Evolutionary conservation across 1,140 invertebrate genomes (phyloP).

Genomic region (Aphelenchoides avenae): DNA sequence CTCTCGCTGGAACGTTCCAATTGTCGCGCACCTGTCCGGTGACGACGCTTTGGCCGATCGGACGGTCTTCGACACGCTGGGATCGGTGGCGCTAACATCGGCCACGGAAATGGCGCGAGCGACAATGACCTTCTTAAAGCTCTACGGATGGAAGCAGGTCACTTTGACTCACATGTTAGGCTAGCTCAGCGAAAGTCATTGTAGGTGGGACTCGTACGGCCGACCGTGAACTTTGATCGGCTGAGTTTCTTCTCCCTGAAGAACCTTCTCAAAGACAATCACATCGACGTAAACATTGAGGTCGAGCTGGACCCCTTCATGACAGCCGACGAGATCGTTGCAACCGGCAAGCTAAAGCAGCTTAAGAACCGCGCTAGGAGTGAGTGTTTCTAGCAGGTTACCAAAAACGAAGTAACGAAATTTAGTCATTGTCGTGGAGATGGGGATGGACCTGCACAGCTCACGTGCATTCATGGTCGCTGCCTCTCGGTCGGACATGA

Average conservation of each 20-base stretch:
- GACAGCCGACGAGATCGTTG: slow-evolving; percentile 56
- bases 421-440: slow-evolving; percentile 44
- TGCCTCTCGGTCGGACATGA: slow-evolving; percentile 46
- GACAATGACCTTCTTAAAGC: slow-evolving; percentile 48
- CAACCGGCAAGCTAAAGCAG: slow-evolving; percentile 49
- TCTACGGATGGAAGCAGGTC: slow-evolving; percentile 58
- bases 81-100: slow-evolving; percentile 57
- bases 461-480: slow-evolving; percentile 53
- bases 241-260: slow-evolving; percentile 55
- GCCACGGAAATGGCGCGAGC: slow-evolving; percentile 59
- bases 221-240: slow-evolving; percentile 47
- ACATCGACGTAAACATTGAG: slow-evolving; percentile 52
- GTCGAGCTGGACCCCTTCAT: slow-evolving; percentile 54
- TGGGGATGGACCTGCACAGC: slow-evolving; percentile 58
- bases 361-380: slow-evolving; percentile 49
- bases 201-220: slow-evolving; percentile 47
- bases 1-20: slow-evolving; percentile 56
- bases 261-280: slow-evolving; percentile 48
- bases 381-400: slow-evolving; percentile 25
- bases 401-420: not conserved
- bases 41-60: slow-evolving; percentile 55
- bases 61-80: slow-evolving; percentile 56
- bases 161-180: not conserved
- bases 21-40: slow-evolving; percentile 58
- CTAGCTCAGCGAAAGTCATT: not conserved